A percentile compares a stretch with the other conserved stretches of the same genome.
These are phyloP conservation scores for Nixonia krombeini DNA, from an alignment of 1,140 invertebrate species.

Conservation along the genomic window DNA sequence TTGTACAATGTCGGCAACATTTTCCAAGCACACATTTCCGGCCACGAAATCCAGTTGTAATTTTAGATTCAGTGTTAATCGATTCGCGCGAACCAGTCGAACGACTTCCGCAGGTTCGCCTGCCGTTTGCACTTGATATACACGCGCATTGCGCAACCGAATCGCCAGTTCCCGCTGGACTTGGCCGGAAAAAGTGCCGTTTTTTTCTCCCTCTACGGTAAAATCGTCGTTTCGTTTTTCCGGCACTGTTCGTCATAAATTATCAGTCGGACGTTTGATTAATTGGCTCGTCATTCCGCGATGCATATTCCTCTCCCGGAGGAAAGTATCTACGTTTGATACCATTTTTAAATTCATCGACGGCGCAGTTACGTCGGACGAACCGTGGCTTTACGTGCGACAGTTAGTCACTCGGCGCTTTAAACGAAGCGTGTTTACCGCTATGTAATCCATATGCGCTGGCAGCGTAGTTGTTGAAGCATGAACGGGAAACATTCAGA, in stretches of 20 bases:
- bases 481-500: constrained; percentile 14
- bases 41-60: constrained; percentile 4
- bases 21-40: constrained; percentile 2
- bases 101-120: constrained; percentile 6
- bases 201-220: no score
- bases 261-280: no score
- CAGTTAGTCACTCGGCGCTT: constrained; percentile 29
- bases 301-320: no score
- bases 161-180: background rate
- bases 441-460: constrained; percentile 31
- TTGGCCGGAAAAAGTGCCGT: background rate
- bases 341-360: no score
- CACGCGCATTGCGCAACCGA: constrained; percentile 5
- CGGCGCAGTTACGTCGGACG: no score
- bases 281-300: no score
- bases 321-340: constrained; percentile 7
- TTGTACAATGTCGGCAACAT: background rate
- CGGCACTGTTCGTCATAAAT: no score
- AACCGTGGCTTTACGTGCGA: constrained; percentile 23
- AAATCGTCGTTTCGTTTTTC: no score
- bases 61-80: constrained; percentile 11
- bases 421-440: constrained; percentile 54
- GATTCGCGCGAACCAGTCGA: constrained; percentile 15
- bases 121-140: constrained; percentile 10
- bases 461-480: constrained; percentile 21